Conservation (phyloP, 1,140 invertebrate genomes). For the Anastrepha obliqua region DNA sequence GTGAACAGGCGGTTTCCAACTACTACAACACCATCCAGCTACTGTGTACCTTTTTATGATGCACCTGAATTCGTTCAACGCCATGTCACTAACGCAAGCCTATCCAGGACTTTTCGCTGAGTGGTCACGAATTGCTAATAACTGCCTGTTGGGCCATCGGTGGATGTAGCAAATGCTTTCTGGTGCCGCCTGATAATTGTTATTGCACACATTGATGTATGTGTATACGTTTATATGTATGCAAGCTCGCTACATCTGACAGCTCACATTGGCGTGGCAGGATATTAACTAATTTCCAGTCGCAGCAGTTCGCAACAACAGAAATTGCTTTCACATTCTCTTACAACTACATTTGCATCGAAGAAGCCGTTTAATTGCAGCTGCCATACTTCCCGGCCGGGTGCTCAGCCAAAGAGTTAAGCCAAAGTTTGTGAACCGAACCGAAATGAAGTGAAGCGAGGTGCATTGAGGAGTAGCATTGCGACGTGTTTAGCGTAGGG, state of each 20-base stretch:
- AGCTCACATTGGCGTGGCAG: background rate
- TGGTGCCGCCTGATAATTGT: background rate
- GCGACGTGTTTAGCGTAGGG: background rate
- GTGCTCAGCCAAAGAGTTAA: background rate
- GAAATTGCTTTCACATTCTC: background rate
- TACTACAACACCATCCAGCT: background rate
- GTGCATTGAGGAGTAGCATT: background rate
- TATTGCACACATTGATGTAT: background rate
- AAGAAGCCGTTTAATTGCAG: slow-evolving; percentile 27
- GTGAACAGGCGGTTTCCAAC: background rate
- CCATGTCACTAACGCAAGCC: background rate
- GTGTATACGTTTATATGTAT: background rate
- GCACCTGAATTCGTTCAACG: background rate
- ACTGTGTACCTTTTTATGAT: slow-evolving; percentile 31
- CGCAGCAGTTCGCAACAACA: background rate
- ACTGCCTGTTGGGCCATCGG: background rate
- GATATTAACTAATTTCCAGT: slow-evolving; percentile 34
- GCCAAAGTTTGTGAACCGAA: background rate
- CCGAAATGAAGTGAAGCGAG: background rate
- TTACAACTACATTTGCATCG: background rate
- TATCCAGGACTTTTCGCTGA: background rate
- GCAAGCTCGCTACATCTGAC: background rate
- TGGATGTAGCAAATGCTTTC: background rate
- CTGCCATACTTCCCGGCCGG: background rate
- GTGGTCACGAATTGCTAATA: slow-evolving; percentile 28